phyloP scores from a whole-genome alignment of 2,888 invertebrate genomes.

The Alsophila aescularia region DNA sequence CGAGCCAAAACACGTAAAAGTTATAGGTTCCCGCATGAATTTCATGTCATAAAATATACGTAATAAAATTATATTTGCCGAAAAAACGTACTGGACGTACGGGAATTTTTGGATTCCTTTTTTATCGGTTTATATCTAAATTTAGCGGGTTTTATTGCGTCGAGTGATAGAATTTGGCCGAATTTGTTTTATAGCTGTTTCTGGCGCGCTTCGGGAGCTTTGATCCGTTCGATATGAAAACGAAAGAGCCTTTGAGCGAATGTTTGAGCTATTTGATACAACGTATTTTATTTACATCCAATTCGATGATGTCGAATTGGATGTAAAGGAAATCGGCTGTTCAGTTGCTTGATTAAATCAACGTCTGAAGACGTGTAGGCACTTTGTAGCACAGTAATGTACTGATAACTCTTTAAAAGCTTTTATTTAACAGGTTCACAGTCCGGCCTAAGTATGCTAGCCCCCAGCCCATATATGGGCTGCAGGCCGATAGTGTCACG shows the following conservation, averaged over 20 bases:
- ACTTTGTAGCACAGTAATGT: too few species aligned
- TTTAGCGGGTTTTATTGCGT: constrained; percentile 33
- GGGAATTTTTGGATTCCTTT: constrained; percentile 27
- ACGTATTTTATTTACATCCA: constrained; percentile 8
- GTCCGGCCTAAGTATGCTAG: too few species aligned
- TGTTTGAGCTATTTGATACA: constrained; percentile 11
- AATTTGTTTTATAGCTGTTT: constrained; percentile 31
- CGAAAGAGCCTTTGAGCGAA: constrained; percentile 2
- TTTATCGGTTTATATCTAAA: constrained; percentile 36
- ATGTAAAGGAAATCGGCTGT: neutral
- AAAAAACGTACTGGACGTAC: constrained; percentile 39
- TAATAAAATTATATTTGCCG: constrained; percentile 68
- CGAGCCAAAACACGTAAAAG: constrained; percentile 53
- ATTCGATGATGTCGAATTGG: constrained; percentile 4
- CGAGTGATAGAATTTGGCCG: constrained; percentile 27
- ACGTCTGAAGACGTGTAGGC: neutral
- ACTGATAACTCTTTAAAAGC: too few species aligned
- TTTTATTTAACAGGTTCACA: too few species aligned
- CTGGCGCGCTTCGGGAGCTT: neutral
- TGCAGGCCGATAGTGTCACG: too few species aligned
- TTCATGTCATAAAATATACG: constrained; percentile 62
- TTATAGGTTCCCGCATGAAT: constrained; percentile 58
- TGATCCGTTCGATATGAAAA: constrained; percentile 14
- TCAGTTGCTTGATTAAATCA: neutral
- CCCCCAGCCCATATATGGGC: too few species aligned